Conservation (phyloP, 2,888 invertebrate species). For the Pantelozetes paolii region DNA sequence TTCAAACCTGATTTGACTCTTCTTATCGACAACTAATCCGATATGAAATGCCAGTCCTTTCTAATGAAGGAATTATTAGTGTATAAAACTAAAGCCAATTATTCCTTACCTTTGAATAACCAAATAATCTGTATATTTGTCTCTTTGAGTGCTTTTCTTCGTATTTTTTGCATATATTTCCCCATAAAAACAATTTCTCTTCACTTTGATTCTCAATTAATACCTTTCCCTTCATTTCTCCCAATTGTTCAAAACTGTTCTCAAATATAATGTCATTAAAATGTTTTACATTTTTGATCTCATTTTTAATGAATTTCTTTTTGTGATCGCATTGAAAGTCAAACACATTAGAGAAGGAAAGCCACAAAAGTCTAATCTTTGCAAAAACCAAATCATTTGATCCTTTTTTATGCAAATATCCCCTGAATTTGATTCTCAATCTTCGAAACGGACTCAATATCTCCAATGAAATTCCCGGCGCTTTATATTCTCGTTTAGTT, state of each 20-base stretch:
- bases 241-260: slow-evolving; percentile 19
- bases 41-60: neutral
- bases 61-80: neutral
- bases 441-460: slow-evolving; percentile 14
- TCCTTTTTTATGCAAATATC: neutral
- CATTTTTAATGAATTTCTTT: neutral
- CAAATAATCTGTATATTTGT: neutral
- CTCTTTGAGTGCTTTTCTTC: neutral
- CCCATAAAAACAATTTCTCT: slow-evolving; percentile 22
- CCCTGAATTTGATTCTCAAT: slow-evolving; percentile 35
- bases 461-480: slow-evolving; percentile 17
- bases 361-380: neutral
- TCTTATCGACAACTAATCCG: neutral
- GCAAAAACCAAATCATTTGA: neutral
- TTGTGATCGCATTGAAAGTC: slow-evolving; percentile 26
- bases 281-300: too few species aligned
- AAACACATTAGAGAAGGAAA: neutral
- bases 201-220: neutral
- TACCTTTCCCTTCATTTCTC: slow-evolving; percentile 28
- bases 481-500: neutral
- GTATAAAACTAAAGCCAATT: neutral
- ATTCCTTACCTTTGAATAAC: slow-evolving; percentile 10
- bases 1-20: neutral
- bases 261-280: neutral
- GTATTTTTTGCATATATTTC: slow-evolving; percentile 25